These are phyloP conservation scores for Diacarnus erythraeanus DNA, from an alignment of 37 sponge, comb jelly and placozoan species.

Conservation along the genomic window DNA sequence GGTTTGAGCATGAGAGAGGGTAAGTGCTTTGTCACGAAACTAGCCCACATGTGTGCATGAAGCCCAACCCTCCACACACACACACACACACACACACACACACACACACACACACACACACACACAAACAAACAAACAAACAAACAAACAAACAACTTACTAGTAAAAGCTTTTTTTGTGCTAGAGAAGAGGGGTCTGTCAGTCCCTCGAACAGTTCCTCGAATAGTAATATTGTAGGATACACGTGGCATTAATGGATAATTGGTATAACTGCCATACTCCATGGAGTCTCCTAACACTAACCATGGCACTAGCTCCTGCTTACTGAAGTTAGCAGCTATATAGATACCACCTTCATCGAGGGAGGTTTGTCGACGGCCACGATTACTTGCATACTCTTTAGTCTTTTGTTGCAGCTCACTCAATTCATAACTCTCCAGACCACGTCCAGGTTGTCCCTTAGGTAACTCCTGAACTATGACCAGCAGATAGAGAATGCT, in stretches of 20 bases:
- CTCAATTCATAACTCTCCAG: constrained; percentile 27
- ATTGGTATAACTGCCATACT: constrained; percentile 50
- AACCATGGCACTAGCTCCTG: not conserved
- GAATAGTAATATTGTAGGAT: constrained; percentile 21
- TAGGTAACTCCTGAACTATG: constrained; percentile 28
- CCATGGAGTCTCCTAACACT: constrained; percentile 39
- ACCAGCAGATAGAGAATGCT: constrained; percentile 30
- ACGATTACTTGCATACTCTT: not conserved
- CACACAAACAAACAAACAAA: not conserved
- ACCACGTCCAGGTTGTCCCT: not conserved
- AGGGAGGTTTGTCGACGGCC: not conserved
- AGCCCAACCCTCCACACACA: not conserved
- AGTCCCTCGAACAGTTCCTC: constrained; percentile 7
- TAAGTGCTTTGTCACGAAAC: too few species aligned
- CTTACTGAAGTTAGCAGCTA: constrained; percentile 28
- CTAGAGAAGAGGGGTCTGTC: constrained; percentile 3
- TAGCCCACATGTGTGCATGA: too few species aligned
- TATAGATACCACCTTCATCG: constrained; percentile 5
- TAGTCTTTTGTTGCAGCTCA: constrained; percentile 15
- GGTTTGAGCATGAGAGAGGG: too few species aligned
- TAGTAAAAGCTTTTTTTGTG: not conserved
- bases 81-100: constrained; percentile 29
- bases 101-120: constrained; percentile 11
- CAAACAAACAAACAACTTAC: not conserved
- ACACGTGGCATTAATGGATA: constrained; percentile 12